Conservation (phyloP, 2,113 vertebrate genomes). For the Oceanites oceanicus region DNA sequence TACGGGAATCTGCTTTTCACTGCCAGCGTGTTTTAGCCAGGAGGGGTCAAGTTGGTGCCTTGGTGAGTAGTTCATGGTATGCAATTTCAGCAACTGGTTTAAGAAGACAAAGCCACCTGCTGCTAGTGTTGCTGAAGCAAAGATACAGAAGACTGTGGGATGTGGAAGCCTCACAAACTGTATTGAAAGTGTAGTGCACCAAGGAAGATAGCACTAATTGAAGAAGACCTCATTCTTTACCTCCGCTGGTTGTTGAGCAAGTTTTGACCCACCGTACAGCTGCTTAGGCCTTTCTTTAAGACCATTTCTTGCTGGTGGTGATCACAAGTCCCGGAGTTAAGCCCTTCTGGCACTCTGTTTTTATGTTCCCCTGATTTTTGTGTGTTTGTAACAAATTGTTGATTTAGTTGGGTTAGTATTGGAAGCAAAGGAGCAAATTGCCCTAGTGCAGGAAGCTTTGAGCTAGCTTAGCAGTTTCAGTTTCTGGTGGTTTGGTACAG, state of each 20-base stretch:
- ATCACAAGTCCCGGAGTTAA: not conserved
- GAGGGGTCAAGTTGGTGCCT: not conserved
- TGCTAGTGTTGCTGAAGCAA: not conserved
- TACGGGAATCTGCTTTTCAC: not conserved
- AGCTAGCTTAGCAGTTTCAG: not conserved
- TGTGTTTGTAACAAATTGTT: not conserved
- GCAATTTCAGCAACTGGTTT: slow-evolving; percentile 15
- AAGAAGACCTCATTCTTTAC: not conserved
- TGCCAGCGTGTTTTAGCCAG: slow-evolving; percentile 11
- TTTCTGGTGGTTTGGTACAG: not conserved
- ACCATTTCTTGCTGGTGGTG: not conserved
- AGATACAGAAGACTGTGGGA: not conserved
- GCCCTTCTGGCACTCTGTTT: not conserved
- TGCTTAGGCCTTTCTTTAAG: not conserved
- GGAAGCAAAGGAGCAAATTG: not conserved
- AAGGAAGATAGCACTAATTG: not conserved
- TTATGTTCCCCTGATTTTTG: not conserved
- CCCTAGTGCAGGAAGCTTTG: not conserved
- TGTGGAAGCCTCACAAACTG: not conserved
- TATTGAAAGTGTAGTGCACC: not conserved
- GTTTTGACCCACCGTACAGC: not conserved
- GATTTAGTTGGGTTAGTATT: not conserved
- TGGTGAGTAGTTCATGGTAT: slow-evolving; percentile 24
- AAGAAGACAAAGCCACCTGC: slow-evolving; percentile 1
- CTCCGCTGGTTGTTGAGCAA: not conserved